Percentiles rank a stretch among this genome's conserved stretches.
Conservation (phyloP, 2,113 vertebrate genomes). For the crab-eating macaque (Macaca fascicularis) region DNA sequence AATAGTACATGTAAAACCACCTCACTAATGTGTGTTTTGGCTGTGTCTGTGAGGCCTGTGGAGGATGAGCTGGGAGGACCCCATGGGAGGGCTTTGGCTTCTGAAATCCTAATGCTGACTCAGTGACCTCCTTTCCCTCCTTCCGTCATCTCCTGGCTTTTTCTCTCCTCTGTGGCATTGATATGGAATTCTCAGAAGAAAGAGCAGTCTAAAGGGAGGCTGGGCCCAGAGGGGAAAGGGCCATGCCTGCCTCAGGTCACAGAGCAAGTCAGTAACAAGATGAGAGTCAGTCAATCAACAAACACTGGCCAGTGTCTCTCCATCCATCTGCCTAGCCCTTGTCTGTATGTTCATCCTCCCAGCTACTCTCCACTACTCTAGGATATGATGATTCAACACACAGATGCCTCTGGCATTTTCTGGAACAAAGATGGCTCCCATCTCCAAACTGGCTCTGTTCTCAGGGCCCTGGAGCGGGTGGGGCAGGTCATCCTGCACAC, state of each 20-base stretch:
- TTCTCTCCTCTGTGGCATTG: background rate
- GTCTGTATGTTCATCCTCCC: background rate
- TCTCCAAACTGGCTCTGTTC: background rate
- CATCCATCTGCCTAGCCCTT: background rate
- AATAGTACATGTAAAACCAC: background rate
- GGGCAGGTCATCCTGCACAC: background rate
- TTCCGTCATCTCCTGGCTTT: background rate
- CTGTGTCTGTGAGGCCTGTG: background rate
- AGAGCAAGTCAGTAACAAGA: background rate
- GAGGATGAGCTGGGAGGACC: too few relatives aligned
- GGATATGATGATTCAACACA: background rate
- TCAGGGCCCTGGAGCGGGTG: background rate
- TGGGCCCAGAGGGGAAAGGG: background rate
- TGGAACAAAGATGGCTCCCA: accelerated
- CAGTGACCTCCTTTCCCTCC: background rate
- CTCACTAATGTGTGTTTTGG: accelerated
- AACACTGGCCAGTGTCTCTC: background rate
- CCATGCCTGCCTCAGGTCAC: background rate
- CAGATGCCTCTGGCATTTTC: accelerated
- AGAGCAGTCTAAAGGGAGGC: background rate
- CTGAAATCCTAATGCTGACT: background rate
- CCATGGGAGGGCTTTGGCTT: background rate
- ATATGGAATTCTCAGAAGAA: background rate
- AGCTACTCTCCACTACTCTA: background rate
- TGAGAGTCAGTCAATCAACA: background rate